Evolutionary conservation across 2,888 invertebrate species (phyloP).

Genomic region (Diloba caeruleocephala): DNA sequence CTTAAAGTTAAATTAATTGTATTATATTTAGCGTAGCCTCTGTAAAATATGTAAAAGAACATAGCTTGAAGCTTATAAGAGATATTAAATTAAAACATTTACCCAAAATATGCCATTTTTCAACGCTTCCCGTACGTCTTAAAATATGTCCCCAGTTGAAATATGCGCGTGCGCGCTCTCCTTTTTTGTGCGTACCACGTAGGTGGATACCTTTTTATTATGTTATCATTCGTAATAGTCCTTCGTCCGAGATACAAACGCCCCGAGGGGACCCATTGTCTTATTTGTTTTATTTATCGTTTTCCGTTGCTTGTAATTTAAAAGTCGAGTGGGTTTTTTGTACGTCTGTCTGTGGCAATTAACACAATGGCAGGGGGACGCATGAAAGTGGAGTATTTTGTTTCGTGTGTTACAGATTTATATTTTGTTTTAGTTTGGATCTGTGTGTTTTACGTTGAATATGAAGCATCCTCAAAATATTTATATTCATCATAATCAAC

Average conservation of each 20-base stretch:
- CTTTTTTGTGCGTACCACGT: slow-evolving; percentile 65
- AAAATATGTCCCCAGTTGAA: slow-evolving; percentile 42
- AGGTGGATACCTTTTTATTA: slow-evolving; percentile 77
- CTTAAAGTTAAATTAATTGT: no score
- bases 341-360: slow-evolving; percentile 70
- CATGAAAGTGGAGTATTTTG: slow-evolving; percentile 50
- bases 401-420: slow-evolving; percentile 36
- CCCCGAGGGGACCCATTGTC: slow-evolving; percentile 62
- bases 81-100: slow-evolving; percentile 13
- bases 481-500: no score
- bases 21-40: no score
- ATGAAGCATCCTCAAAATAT: no score
- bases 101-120: background rate
- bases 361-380: slow-evolving; percentile 68
- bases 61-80: no score
- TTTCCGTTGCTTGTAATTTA: slow-evolving; percentile 73
- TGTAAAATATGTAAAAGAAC: no score
- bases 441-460: slow-evolving; percentile 15
- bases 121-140: slow-evolving; percentile 36
- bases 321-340: slow-evolving; percentile 66
- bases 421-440: slow-evolving; percentile 18
- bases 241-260: slow-evolving; percentile 59
- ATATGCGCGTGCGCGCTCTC: slow-evolving; percentile 66
- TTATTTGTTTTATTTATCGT: slow-evolving; percentile 72
- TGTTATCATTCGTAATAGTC: slow-evolving; percentile 71